phyloP scores from a whole-genome alignment of 2,113 vertebrate species.

The Ageneiosus marmoratus region DNA sequence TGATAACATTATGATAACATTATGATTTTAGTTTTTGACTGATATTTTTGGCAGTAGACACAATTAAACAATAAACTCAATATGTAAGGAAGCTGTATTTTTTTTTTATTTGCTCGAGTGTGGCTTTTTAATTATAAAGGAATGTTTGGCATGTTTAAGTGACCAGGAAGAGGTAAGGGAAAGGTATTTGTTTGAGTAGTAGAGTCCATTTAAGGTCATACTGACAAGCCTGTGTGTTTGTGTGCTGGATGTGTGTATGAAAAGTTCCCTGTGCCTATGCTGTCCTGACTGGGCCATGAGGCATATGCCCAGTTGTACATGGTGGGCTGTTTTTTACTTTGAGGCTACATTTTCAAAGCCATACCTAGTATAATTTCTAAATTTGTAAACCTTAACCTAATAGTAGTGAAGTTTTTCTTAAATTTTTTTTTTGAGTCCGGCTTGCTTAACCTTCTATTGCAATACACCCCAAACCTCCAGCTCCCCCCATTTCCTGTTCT shows the following conservation, averaged over 20 bases:
- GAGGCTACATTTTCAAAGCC: background rate
- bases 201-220: conserved; percentile 26
- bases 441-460: background rate
- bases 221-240: background rate
- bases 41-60: background rate
- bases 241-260: background rate
- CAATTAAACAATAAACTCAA: too few species aligned
- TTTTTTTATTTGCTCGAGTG: too few species aligned
- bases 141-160: conserved; percentile 31
- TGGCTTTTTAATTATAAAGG: background rate
- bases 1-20: background rate
- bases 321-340: conserved; percentile 2
- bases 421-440: background rate
- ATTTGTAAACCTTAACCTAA: background rate
- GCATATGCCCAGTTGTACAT: background rate
- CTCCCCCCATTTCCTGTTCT: conserved; percentile 42
- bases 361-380: background rate
- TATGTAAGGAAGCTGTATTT: too few species aligned
- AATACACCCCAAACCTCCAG: conserved; percentile 10
- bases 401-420: background rate
- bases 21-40: background rate
- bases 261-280: background rate
- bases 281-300: background rate
- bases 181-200: conserved; percentile 21
- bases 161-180: background rate